Evolutionary conservation across 2,797 vertebrate species (phyloP).

Genomic region (Enteromius unitaeniatus): DNA sequence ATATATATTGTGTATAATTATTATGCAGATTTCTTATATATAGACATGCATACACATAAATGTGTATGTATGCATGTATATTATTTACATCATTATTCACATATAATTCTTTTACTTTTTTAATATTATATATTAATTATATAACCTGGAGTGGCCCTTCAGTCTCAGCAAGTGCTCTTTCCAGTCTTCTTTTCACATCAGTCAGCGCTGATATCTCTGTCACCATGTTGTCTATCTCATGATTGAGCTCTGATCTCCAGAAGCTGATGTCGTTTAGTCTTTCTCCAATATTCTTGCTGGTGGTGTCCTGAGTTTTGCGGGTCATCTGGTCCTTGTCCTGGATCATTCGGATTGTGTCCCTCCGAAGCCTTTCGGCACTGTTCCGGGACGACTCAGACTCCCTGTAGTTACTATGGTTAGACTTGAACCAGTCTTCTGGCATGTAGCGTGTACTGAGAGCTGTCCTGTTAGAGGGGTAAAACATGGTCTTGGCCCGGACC

Average conservation of each 20-base stretch:
- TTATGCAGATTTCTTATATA: neutral
- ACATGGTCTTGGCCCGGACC: slow-evolving; percentile 77
- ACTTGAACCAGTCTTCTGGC: slow-evolving; percentile 89
- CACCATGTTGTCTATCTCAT: slow-evolving; percentile 92
- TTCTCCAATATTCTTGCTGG: slow-evolving; percentile 87
- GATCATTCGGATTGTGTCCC: slow-evolving; percentile 85
- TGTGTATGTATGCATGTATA: neutral
- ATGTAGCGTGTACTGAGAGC: slow-evolving; percentile 82
- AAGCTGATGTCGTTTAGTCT: slow-evolving; percentile 88
- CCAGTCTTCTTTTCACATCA: slow-evolving; percentile 86
- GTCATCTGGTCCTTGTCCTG: slow-evolving; percentile 89
- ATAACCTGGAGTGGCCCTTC: slow-evolving; percentile 91
- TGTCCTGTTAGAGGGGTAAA: slow-evolving; percentile 85
- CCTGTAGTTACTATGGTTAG: slow-evolving; percentile 87
- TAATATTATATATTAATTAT: neutral
- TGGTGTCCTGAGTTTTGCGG: slow-evolving; percentile 81
- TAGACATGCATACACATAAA: neutral
- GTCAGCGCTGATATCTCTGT: slow-evolving; percentile 85
- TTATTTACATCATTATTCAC: neutral
- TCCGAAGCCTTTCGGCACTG: slow-evolving; percentile 86
- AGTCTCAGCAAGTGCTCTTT: slow-evolving; percentile 86
- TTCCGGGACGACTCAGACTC: slow-evolving; percentile 85
- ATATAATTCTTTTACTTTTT: neutral
- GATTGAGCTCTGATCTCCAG: slow-evolving; percentile 90
- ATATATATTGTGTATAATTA: neutral